Evolutionary conservation across 2,113 vertebrate genomes (phyloP), one percentile per base, ranked within the genome.

Genomic region (Leptosomus discolor): DNA sequence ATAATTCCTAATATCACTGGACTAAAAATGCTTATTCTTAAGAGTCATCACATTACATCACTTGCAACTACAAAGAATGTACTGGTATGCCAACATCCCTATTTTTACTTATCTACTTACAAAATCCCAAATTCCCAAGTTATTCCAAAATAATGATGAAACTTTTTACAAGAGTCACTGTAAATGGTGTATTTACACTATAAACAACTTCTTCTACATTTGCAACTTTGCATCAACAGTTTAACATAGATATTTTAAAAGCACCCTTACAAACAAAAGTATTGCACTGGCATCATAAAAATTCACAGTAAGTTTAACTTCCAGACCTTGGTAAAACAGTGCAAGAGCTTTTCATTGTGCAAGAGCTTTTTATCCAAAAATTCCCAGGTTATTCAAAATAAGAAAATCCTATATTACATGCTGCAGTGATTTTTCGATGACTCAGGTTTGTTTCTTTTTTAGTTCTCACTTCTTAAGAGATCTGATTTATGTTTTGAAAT

Each of bases 201-300:
- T 69, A 91, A 94, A 92, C 53, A 94, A 61, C 19, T 88, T 68
- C 36, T 65, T 63, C 41, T 50, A 58, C 14, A 37, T 88, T 79
- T 64, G 37, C 88, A 94, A 57, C 63, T 68, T 88, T 67, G 50
- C 26, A 3, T 85, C 74, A 69, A 19, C 22, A 73, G 57, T 95
- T 94, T 85, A 81, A 94, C 67, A 73, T 2, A 85, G 46, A 10
- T 68, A 85, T 76, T 78, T 88, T 68, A 64, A 95, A 92, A 95
- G 82, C 92, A 97, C 75, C 94, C 91, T 95, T 92, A 93, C 92
- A 95, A 96, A 96, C 36, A 90, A 94, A 94, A 93, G 74, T 94
- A 97, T 96, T 95, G 92, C 95, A 92, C 94, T 96, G 85, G 67
- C 79, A 88, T 86, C 27, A 82, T 90, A 92, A 96, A 97, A 96